Percentiles rank a stretch among this genome's conserved stretches.
phyloP scores from a whole-genome alignment of 2,888 invertebrate genomes.

The Archips crataeganus region DNA sequence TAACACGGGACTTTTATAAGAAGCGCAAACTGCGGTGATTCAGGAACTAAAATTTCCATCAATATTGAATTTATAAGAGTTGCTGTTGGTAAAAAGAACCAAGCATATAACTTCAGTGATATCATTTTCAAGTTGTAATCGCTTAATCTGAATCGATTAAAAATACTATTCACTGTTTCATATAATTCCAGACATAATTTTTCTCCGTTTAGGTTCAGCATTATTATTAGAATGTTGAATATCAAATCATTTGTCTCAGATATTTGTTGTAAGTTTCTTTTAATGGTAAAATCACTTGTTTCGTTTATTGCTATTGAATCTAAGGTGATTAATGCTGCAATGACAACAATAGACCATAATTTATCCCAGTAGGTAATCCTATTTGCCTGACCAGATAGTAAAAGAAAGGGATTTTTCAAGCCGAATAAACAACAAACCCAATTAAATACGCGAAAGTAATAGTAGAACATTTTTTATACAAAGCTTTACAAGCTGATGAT shows the following conservation, averaged over 20 bases:
- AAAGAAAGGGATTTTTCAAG: slow-evolving; percentile 53
- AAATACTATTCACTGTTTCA: slow-evolving; percentile 46
- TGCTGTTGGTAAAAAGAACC: slow-evolving; percentile 49
- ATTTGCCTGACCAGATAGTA: slow-evolving; percentile 20
- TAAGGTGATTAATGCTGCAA: slow-evolving; percentile 42
- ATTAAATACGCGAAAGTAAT: slow-evolving; percentile 53
- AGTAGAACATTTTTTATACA: slow-evolving; percentile 53
- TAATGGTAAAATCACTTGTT: slow-evolving; percentile 46
- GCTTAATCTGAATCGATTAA: slow-evolving; percentile 49
- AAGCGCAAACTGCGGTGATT: slow-evolving; percentile 53
- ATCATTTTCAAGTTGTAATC: slow-evolving; percentile 51
- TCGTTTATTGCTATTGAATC: slow-evolving; percentile 47
- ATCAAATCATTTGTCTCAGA: slow-evolving; percentile 54
- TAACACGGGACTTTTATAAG: slow-evolving; percentile 60
- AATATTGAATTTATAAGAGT: slow-evolving; percentile 50
- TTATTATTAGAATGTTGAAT: slow-evolving; percentile 50
- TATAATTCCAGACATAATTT: slow-evolving; percentile 51
- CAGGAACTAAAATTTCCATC: slow-evolving; percentile 52
- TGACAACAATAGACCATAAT: slow-evolving; percentile 53
- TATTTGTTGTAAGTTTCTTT: slow-evolving; percentile 52
- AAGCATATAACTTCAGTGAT: slow-evolving; percentile 57
- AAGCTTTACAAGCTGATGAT: background rate
- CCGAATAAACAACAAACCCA: slow-evolving; percentile 54
- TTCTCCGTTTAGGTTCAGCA: slow-evolving; percentile 49
- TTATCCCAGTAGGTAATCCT: slow-evolving; percentile 41